Conservation (phyloP, 2,797 vertebrate genomes). For the Phoxinus dragarum region DNA sequence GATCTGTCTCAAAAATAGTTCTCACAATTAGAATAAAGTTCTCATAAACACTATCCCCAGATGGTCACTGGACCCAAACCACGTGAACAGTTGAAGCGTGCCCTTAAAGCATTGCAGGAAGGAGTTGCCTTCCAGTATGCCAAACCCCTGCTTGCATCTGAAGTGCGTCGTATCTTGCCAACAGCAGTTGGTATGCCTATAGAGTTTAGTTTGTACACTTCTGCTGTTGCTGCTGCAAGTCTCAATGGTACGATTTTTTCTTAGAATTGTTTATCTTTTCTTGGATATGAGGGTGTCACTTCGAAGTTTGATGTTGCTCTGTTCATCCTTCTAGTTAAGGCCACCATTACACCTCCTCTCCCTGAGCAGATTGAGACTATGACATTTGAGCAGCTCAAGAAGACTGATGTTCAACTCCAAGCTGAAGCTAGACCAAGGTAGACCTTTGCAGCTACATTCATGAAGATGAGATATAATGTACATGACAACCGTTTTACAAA, state of each 20-base stretch:
- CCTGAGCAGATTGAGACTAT: conserved; percentile 75
- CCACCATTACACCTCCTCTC: conserved; percentile 72
- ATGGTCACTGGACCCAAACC: conserved; percentile 56
- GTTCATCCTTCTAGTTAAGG: conserved; percentile 70
- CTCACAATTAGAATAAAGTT: background rate
- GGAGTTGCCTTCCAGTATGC: conserved; percentile 67
- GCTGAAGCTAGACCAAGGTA: conserved; percentile 78
- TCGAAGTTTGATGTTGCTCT: conserved; percentile 42
- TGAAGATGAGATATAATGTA: background rate
- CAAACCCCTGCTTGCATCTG: conserved; percentile 76
- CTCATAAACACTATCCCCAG: conserved; percentile 60
- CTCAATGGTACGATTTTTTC: conserved; percentile 68
- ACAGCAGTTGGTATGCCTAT: conserved; percentile 80
- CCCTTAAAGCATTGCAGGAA: conserved; percentile 65
- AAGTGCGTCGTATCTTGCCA: conserved; percentile 79
- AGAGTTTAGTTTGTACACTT: conserved; percentile 77
- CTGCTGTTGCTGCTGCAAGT: conserved; percentile 73
- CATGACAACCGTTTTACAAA: too few species aligned
- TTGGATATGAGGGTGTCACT: background rate
- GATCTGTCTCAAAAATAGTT: background rate
- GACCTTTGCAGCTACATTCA: background rate
- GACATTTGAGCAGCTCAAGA: conserved; percentile 71
- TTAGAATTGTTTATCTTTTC: background rate
- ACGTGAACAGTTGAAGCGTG: conserved; percentile 50
- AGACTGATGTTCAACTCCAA: conserved; percentile 74